phyloP scores from a whole-genome alignment of 53 echinoderm and acorn worm genomes.

The Holothuria scabra region DNA sequence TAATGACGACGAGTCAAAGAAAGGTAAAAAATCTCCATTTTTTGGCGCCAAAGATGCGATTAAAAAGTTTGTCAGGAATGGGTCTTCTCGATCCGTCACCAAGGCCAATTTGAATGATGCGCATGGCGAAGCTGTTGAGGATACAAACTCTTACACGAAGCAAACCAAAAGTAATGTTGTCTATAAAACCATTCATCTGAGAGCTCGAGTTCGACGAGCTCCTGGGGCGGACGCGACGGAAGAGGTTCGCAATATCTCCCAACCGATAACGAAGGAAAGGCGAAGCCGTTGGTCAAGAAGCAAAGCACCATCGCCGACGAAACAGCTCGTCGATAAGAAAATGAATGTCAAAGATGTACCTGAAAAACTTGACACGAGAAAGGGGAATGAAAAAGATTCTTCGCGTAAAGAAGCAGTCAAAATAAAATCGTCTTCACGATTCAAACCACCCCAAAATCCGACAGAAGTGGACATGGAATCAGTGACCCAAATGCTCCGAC shows the following conservation, averaged over 20 bases:
- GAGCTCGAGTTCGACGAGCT: background rate
- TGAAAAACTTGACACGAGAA: background rate
- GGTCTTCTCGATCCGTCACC: slow-evolving; percentile 3
- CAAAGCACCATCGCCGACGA: slow-evolving; percentile 6
- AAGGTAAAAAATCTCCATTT: slow-evolving; percentile 35
- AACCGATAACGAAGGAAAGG: slow-evolving; percentile 14
- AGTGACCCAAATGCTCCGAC: slow-evolving; percentile 18
- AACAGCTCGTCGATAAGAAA: slow-evolving; percentile 12
- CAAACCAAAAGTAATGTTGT: background rate
- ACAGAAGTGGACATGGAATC: slow-evolving; percentile 42
- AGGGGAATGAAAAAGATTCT: slow-evolving; percentile 10
- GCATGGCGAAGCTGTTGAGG: background rate
- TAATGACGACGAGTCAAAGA: slow-evolving; percentile 21
- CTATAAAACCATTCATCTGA: background rate
- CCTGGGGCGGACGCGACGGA: background rate
- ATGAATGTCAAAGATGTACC: background rate
- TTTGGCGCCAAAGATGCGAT: slow-evolving; percentile 33
- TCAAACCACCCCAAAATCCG: slow-evolving; percentile 44
- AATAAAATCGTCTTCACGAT: background rate
- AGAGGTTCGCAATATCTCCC: background rate
- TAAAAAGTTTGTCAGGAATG: slow-evolving; percentile 31
- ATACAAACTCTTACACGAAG: background rate
- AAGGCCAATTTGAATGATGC: background rate
- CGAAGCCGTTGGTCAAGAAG: slow-evolving; percentile 36
- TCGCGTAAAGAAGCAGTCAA: background rate